Percentiles rank a stretch among this genome's conserved stretches.
These are phyloP conservation scores for Trachelus iudaicus DNA, from an alignment of 2,888 invertebrate species.

Conservation along the genomic window DNA sequence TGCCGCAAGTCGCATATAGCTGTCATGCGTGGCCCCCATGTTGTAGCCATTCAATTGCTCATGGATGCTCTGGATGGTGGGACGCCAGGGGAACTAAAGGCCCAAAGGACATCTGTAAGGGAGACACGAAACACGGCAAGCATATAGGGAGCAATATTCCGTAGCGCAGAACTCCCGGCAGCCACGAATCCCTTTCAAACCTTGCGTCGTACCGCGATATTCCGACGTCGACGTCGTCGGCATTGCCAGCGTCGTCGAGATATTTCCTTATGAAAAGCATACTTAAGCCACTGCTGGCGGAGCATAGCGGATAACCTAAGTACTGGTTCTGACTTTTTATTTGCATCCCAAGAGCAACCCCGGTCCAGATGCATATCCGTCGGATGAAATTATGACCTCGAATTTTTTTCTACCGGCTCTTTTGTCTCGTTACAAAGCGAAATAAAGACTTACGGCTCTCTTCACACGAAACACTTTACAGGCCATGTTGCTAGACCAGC, in stretches of 20 bases:
- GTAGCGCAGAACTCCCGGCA: constrained; percentile 32
- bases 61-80: neutral
- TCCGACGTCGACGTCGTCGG: too few species aligned
- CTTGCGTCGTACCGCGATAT: constrained; percentile 6
- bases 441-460: too few species aligned
- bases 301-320: constrained; percentile 11
- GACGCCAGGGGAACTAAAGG: neutral
- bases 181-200: constrained; percentile 17
- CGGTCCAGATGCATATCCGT: too few species aligned
- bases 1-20: neutral
- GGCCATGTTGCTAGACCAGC: too few species aligned
- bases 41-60: constrained; percentile 23
- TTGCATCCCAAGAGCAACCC: too few species aligned
- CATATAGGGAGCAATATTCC: constrained; percentile 35
- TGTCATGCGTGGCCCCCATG: neutral
- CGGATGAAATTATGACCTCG: too few species aligned
- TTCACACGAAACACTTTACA: too few species aligned
- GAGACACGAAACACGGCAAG: constrained; percentile 20
- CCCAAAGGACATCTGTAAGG: constrained; percentile 31
- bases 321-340: neutral
- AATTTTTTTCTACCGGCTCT: too few species aligned
- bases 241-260: constrained; percentile 6
- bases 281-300: constrained; percentile 13
- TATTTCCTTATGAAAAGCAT: constrained; percentile 37
- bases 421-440: too few species aligned